Percentiles rank a stretch among this genome's conserved stretches.
Evolutionary conservation across 92 coral and sea anemone species (phyloP).

Genomic region (Nematostella vectensis): DNA sequence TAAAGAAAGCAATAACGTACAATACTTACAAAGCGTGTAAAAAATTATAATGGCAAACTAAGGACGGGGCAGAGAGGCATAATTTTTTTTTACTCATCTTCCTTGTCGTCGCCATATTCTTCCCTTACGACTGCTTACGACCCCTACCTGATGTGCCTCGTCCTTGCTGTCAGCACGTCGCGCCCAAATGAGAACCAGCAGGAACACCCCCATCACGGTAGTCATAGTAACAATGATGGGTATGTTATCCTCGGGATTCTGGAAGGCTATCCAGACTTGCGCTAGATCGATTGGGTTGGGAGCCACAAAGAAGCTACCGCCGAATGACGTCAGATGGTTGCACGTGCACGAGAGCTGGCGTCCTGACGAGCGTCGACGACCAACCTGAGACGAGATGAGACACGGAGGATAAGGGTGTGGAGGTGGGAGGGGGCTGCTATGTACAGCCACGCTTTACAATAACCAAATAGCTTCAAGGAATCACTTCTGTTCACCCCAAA

Average conservation of each 20-base stretch:
- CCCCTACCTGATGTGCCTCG: conserved; percentile 31
- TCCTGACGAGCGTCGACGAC: conserved; percentile 16
- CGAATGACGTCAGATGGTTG: conserved; percentile 79
- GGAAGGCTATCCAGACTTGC: conserved; percentile 61
- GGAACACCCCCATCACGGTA: conserved; percentile 34
- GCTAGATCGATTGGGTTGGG: conserved; percentile 83
- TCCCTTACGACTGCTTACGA: no score
- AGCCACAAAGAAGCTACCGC: conserved; percentile 68
- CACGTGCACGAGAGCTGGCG: conserved; percentile 54
- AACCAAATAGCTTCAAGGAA: no score
- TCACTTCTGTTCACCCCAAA: no score
- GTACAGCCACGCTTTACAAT: no score
- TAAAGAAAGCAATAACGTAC: no score
- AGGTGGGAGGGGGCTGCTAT: no score
- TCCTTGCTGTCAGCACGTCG: conserved; percentile 70
- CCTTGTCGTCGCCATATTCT: no score
- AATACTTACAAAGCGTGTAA: no score
- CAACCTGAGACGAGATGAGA: conserved; percentile 10
- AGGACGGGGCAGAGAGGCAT: no score
- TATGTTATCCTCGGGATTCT: conserved; percentile 55
- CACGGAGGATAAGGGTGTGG: no score
- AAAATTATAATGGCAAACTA: no score
- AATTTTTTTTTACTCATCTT: no score
- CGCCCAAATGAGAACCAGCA: conserved; percentile 62
- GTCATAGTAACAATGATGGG: conserved; percentile 62